Conservation (phyloP, 2,797 vertebrate species). For the Catharus ustulatus region DNA sequence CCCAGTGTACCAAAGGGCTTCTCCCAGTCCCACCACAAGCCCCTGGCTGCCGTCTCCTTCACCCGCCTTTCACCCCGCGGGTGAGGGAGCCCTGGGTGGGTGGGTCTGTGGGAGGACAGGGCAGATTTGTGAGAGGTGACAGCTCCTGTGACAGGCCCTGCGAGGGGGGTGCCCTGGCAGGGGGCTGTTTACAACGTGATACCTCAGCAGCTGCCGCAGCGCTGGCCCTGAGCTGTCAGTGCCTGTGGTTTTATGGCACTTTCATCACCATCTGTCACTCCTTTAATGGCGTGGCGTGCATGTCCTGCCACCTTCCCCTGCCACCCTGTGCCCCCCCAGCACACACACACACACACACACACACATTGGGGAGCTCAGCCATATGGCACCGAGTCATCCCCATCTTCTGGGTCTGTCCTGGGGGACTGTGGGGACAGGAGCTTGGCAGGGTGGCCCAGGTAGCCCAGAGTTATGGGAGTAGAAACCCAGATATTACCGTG, state of each 20-base stretch:
- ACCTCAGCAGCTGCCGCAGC: constrained; percentile 59
- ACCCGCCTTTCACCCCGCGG: fast-evolving
- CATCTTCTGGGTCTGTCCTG: background rate
- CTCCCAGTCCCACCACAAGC: background rate
- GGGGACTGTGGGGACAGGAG: background rate
- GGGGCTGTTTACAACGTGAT: constrained; percentile 25
- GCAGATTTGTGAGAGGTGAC: background rate
- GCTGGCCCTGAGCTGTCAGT: background rate
- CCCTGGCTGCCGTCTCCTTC: fast-evolving
- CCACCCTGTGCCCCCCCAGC: background rate
- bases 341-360: background rate
- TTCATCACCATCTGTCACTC: constrained; percentile 66
- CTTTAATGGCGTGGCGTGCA: background rate
- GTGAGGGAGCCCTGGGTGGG: fast-evolving
- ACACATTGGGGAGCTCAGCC: background rate
- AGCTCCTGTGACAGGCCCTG: background rate
- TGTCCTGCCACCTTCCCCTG: constrained; percentile 30
- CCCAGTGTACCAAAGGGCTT: background rate
- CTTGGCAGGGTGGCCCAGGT: background rate
- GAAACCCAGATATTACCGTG: background rate
- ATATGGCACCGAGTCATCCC: background rate
- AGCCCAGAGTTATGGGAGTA: background rate
- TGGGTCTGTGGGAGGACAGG: background rate
- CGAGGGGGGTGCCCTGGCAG: background rate
- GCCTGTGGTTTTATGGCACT: constrained; percentile 50